Evolutionary conservation across 2,113 vertebrate species (phyloP), one percentile per base, ranked within the genome.

Genomic region (Toxotes chatareus): DNA sequence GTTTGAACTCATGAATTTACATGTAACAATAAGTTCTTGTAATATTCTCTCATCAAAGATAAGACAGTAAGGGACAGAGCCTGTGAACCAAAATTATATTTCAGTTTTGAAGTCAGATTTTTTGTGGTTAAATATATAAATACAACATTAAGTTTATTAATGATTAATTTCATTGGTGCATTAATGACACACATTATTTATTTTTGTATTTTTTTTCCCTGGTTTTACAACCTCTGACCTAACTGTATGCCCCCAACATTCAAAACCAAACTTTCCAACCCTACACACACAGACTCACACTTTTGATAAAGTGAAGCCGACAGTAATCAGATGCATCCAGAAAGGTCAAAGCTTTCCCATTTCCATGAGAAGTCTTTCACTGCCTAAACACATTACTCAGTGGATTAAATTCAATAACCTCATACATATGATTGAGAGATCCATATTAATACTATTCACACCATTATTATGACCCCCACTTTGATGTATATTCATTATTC

Each of bases 301-400:
- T 7, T 12, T 21, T 38, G 87, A 84, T 75, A 51, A 84, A 91
- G 74, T 74, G 73, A 74, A 86, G 77, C 60, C 0, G 86, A 85
- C 86, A 86, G 47, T 84, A 87, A 89, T 89, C 80, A 89, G 66
- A 91, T 87, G 83, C 77, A 84, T 69, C 60, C 63, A 27, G 55
- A 91, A 91, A 91, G 89, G 89, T 91, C 85, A 72, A 70, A 59
- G 74, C 78, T 40, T 71, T 55, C 27, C 46, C 23, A 66, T 83
- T 79, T 89, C 84, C 83, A 81, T 57, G 66, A 85, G 32, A 57
- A 85, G 73, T 80, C 84, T 78, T 49, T 81, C 42, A 16, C 80
- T 79, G 89, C 82, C 80, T 82, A 65, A 87, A 87, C 80, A 84
- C 42, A 86, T 89, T 80, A 89, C 63, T 77, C 78, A 53, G 36